Percentiles rank a stretch among this genome's conserved stretches.
phyloP scores from a whole-genome alignment of 2,888 invertebrate species.

The Meteorus colon region DNA sequence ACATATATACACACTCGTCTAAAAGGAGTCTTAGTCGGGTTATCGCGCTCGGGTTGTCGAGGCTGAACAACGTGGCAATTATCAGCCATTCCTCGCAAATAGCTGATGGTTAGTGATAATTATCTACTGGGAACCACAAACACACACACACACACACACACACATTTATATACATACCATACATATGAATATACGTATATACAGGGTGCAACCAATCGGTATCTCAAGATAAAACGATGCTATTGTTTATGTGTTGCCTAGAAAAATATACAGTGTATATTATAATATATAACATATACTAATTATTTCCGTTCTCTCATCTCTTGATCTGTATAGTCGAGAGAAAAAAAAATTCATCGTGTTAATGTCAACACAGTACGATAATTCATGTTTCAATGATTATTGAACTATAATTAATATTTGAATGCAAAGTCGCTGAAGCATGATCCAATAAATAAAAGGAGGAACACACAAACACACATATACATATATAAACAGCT shows the following conservation, averaged over 20 bases:
- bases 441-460: constrained; percentile 43
- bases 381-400: constrained; percentile 32
- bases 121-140: constrained; percentile 69
- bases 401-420: constrained; percentile 28
- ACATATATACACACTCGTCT: constrained; percentile 53
- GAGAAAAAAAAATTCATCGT: constrained; percentile 31
- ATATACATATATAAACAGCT: constrained; percentile 54
- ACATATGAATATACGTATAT: constrained; percentile 38
- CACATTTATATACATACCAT: constrained; percentile 60
- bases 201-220: constrained; percentile 47
- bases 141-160: constrained; percentile 43
- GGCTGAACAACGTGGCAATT: constrained; percentile 72
- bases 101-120: constrained; percentile 74
- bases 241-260: constrained; percentile 12
- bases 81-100: constrained; percentile 74
- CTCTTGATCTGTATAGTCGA: neutral
- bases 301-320: neutral
- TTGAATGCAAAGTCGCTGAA: neutral
- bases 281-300: neutral
- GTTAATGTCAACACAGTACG: constrained; percentile 33
- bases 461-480: constrained; percentile 54
- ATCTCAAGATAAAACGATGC: constrained; percentile 30
- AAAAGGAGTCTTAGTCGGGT: constrained; percentile 68
- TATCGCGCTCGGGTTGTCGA: constrained; percentile 66
- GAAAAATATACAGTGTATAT: constrained; percentile 28